phyloP scores from a whole-genome alignment of 2,113 vertebrate species.

The Myotis lucifugus region DNA sequence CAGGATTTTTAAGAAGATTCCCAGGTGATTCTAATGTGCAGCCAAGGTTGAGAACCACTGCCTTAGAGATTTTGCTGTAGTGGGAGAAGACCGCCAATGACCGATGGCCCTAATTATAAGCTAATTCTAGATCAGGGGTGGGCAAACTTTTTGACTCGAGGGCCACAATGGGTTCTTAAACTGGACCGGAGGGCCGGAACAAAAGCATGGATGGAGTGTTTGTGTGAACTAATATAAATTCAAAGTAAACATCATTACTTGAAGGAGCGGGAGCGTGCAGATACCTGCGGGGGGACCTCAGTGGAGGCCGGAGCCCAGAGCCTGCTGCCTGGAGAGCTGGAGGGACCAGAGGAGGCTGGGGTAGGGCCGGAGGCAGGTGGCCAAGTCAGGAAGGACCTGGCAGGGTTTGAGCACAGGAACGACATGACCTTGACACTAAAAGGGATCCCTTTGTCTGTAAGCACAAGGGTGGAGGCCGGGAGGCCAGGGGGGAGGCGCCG shows the following conservation, averaged over 20 bases:
- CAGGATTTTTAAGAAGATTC: too few species aligned
- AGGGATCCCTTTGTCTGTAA: not conserved
- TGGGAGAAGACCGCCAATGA: not conserved
- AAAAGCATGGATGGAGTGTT: too few species aligned
- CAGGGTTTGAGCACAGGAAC: not conserved
- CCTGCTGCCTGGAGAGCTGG: too few species aligned
- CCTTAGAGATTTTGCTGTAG: not conserved
- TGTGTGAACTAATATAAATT: too few species aligned
- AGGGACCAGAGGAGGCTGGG: too few species aligned
- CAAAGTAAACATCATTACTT: too few species aligned
- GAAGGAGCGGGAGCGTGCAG: not conserved
- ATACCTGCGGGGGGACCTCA: fast-evolving
- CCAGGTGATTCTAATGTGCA: too few species aligned
- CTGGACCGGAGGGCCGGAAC: too few species aligned
- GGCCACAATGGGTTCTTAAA: too few species aligned
- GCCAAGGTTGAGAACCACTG: too few species aligned
- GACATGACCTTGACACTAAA: not conserved
- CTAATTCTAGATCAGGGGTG: not conserved
- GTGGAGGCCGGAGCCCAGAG: too few species aligned
- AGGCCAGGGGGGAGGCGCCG: not conserved
- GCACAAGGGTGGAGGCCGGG: not conserved
- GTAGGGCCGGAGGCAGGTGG: not conserved
- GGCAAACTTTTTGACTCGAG: too few species aligned
- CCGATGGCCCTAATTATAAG: not conserved
- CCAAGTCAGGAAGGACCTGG: not conserved